Evolutionary conservation across 2,888 invertebrate genomes (phyloP), one percentile per base, ranked within the genome.

Genomic region (Desoria tigrina): DNA sequence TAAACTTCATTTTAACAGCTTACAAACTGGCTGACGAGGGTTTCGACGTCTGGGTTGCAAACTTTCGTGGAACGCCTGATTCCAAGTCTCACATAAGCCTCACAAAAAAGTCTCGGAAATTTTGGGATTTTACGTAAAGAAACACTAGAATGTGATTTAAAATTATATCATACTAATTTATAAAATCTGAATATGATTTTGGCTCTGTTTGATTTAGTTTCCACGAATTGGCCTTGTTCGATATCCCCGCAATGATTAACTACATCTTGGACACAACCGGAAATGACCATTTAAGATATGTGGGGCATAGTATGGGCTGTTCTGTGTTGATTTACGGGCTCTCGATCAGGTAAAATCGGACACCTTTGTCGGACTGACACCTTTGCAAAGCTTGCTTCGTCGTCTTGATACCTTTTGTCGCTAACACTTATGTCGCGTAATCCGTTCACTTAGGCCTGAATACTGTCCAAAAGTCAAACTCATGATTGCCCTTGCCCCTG

Each of bases 101-200:
- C 6, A 32, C 55, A 6, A 4, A n/a, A 32, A 28, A 32, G 4
- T 28, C 27, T 32, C 27, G 21, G 21, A n/a, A 55, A 21, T 55
- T 32, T 55, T 55, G 55, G 55, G 55, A 55, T n/a, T 55, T 55
- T 21, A 55, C 32, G 55, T 55, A n/a, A 6, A 16, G 16, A 39
- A 39, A 9, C 39, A 9, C 16, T 16, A 39, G 39, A 16, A 39
- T 39, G 16, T 11, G 39, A 39, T 39, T 11, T 39, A n/a, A n/a
- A n/a, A n/a, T n/a, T n/a, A n/a, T n/a, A n/a, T n/a, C n/a, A n/a
- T n/a, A n/a, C n/a, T n/a, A n/a, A n/a, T n/a, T n/a, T n/a, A n/a
- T n/a, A n/a, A n/a, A n/a, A n/a, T n/a, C n/a, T n/a, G n/a, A n/a
- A n/a, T n/a, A n/a, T n/a, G n/a, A n/a, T n/a, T n/a, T n/a, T 49